Conservation (phyloP, 2,888 invertebrate genomes). For the Zygothrica quintamaculata region DNA sequence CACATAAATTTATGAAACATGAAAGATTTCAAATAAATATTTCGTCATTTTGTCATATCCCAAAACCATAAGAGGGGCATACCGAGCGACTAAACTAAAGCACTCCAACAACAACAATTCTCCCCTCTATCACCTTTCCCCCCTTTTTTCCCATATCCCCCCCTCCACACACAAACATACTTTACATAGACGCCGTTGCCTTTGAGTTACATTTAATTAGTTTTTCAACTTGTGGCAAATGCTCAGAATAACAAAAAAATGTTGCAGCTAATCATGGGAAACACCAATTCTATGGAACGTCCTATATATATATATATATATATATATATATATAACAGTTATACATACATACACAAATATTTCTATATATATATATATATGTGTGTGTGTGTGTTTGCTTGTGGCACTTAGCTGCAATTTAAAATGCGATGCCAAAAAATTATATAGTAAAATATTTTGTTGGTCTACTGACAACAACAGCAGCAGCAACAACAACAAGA, state of each 20-base stretch:
- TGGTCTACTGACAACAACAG: conserved; percentile 1
- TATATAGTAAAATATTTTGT: conserved; percentile 55
- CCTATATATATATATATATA: conserved; percentile 12
- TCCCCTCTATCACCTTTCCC: too few species aligned
- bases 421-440: conserved; percentile 28
- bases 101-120: too few species aligned
- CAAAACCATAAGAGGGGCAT: neutral
- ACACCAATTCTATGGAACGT: conserved; percentile 14
- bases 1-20: conserved; percentile 79
- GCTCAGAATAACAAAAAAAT: too few species aligned
- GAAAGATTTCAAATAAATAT: conserved; percentile 81
- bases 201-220: conserved; percentile 39
- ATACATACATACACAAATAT: neutral
- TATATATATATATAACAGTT: neutral
- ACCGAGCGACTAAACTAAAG: neutral
- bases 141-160: too few species aligned
- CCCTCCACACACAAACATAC: neutral
- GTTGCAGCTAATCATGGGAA: conserved; percentile 23
- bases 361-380: neutral
- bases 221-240: conserved; percentile 7
- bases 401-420: neutral
- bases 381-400: too few species aligned
- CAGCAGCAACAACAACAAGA: conserved; percentile 9
- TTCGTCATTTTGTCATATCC: conserved; percentile 67
- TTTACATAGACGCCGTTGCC: neutral